Conservation (phyloP, 2,888 invertebrate species). For the Drosophila meridiana region DNA sequence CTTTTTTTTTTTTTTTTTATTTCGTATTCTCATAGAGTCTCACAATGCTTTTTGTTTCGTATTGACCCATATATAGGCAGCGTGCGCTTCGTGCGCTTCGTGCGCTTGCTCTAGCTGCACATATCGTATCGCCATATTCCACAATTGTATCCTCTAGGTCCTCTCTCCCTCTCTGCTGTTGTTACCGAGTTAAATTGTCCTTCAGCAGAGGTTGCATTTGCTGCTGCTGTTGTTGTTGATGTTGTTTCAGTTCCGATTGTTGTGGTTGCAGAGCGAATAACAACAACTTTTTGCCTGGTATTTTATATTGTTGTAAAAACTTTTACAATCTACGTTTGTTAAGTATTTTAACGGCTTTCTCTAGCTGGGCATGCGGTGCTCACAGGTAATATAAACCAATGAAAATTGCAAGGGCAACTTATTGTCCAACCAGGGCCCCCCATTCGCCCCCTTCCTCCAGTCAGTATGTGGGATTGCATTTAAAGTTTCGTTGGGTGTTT, state of each 20-base stretch:
- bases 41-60: slow-evolving; percentile 67
- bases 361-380: slow-evolving; percentile 37
- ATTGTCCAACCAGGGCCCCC: slow-evolving; percentile 19
- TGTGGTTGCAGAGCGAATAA: slow-evolving; percentile 30
- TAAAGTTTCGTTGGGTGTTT: slow-evolving; percentile 73
- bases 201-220: slow-evolving; percentile 51
- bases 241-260: slow-evolving; percentile 24
- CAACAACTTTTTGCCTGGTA: slow-evolving; percentile 57
- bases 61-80: slow-evolving; percentile 72
- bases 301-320: slow-evolving; percentile 75
- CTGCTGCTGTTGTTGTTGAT: slow-evolving; percentile 1
- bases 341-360: slow-evolving; percentile 81
- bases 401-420: slow-evolving; percentile 76
- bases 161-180: slow-evolving; percentile 14
- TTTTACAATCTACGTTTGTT: slow-evolving; percentile 82
- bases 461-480: slow-evolving; percentile 16
- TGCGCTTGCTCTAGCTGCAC: slow-evolving; percentile 16
- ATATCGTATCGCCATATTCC: slow-evolving; percentile 26
- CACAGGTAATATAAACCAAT: slow-evolving; percentile 72
- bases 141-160: background rate
- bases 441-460: background rate
- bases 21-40: slow-evolving; percentile 34
- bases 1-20: slow-evolving; percentile 8
- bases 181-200: slow-evolving; percentile 57
- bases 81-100: slow-evolving; percentile 36